Base-by-base conservation (phyloP, 2,113 vertebrate species). In the Thunnus maccoyii region DNA sequence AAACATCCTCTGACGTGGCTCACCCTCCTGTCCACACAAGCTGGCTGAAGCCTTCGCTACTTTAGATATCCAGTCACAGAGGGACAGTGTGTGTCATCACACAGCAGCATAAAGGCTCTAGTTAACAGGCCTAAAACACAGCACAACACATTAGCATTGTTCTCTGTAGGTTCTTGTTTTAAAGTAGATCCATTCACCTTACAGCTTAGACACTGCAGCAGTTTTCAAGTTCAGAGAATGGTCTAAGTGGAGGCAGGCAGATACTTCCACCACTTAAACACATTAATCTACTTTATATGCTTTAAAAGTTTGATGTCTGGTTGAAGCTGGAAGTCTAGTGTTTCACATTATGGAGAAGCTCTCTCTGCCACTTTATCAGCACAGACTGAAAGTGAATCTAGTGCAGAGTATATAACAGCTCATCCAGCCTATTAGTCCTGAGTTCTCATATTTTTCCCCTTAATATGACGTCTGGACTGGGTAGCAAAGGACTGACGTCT, bases 291-390 rank as follows among this genome's bases (percentile, higher is more conserved):
- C 51, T 86, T 48, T 27, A 69, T 30, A 57, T n/a, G 12, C 57
- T 51, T 61, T 13, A 56, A 17, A 41, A 41, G 25, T 65, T 46
- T 63, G 54, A 51, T 51, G 61, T 50, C 13, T 7, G 51, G 14
- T 18, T 41, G 56, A 67, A 67, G 61, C 48, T 8, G 22, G 13
- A 46, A 13, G 2, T 68, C 55, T 72, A n/a, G 1, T 50, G 74
- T 86, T 72, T 76, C 79, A 75, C 64, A 68, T 44, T 8, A 76
- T 75, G 81, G 63, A 76, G 27, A 63, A 11, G 64, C 65, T 80
- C 25, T 54, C 56, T 36, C 69, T 67, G 25, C 32, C 27, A 71
- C 79, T 64, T 44, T 52, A 76, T 41, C 41, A 57, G 36, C 15
- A 11, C 47, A 2, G 25, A 60, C 20, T 18, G 55, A 75, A 72